phyloP scores from a whole-genome alignment of 1,140 invertebrate species.

The Heliconius melpomene region DNA sequence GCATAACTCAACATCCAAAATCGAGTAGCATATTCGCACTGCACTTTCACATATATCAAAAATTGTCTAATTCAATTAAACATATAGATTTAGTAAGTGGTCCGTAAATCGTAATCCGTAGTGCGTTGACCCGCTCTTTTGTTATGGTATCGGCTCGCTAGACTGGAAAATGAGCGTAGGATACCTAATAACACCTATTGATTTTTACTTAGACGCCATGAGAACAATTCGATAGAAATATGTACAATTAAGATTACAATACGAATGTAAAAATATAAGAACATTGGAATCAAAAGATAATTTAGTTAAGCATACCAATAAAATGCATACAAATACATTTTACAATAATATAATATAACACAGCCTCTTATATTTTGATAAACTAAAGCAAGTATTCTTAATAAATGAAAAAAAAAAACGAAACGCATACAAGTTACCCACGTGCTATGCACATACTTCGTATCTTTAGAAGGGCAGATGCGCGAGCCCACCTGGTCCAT shows the following conservation, averaged over 20 bases:
- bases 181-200: constrained; percentile 44
- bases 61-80: constrained; percentile 26
- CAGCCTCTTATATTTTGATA: background rate
- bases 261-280: background rate
- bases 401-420: constrained; percentile 1
- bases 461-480: constrained; percentile 49
- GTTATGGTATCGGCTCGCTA: constrained; percentile 50
- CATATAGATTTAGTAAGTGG: constrained; percentile 22
- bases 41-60: background rate
- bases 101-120: constrained; percentile 32
- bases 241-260: background rate
- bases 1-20: background rate
- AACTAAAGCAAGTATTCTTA: background rate
- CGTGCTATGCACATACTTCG: constrained; percentile 28
- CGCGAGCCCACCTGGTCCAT: constrained; percentile 46
- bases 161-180: constrained; percentile 53
- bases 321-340: no score
- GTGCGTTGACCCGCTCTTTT: constrained; percentile 44
- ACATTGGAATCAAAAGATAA: background rate
- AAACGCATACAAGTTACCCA: constrained; percentile 27
- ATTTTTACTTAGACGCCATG: constrained; percentile 50
- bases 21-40: background rate
- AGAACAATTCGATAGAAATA: background rate
- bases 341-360: background rate
- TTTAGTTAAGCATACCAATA: background rate